These are phyloP conservation scores for Calephelis perditalis DNA, from an alignment of 2,888 invertebrate species.

Conservation along the genomic window DNA sequence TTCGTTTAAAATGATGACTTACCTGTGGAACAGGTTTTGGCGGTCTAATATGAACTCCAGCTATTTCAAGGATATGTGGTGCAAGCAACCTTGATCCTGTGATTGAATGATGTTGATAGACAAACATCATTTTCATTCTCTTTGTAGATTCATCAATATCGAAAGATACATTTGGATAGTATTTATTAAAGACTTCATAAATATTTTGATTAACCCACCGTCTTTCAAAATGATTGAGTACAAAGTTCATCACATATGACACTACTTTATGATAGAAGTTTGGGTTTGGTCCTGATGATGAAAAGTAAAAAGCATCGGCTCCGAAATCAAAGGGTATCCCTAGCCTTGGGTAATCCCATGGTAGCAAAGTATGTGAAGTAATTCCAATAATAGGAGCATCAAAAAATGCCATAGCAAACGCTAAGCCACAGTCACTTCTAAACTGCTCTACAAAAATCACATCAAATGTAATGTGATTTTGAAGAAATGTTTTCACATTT, in stretches of 20 bases:
- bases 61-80: constrained; percentile 79
- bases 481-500: constrained; percentile 39
- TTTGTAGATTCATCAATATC: constrained; percentile 62
- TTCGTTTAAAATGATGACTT: constrained; percentile 14
- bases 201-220: constrained; percentile 48
- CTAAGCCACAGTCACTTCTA: constrained; percentile 61
- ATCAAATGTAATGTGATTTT: constrained; percentile 48
- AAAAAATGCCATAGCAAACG: constrained; percentile 49
- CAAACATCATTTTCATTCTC: constrained; percentile 72
- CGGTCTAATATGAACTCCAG: constrained; percentile 68
- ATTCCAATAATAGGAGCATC: constrained; percentile 73
- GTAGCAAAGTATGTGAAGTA: constrained; percentile 66
- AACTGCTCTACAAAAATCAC: constrained; percentile 68
- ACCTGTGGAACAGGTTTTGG: constrained; percentile 46
- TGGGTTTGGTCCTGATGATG: constrained; percentile 46
- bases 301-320: constrained; percentile 65
- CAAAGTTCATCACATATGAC: constrained; percentile 37
- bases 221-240: constrained; percentile 36
- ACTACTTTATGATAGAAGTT: constrained; percentile 44
- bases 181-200: constrained; percentile 47
- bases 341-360: constrained; percentile 63
- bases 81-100: constrained; percentile 71
- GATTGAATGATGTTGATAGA: constrained; percentile 79
- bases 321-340: constrained; percentile 68
- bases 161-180: constrained; percentile 60